Percentiles rank a stretch among this genome's conserved stretches.
Conservation (phyloP, 2,113 vertebrate genomes). For the Rana temporaria region DNA sequence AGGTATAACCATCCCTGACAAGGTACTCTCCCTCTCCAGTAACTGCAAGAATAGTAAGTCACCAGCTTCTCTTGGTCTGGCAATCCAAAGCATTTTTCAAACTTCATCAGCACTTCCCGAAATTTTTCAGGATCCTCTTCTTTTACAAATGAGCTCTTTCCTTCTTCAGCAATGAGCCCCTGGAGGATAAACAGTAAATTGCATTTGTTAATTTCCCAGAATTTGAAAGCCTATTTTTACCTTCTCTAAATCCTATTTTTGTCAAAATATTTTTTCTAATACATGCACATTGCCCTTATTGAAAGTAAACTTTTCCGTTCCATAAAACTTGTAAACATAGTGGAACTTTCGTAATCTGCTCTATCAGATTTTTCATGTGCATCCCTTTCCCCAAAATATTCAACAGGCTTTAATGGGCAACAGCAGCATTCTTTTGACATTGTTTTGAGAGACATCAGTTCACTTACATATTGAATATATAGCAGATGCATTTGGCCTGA, state of each 20-base stretch:
- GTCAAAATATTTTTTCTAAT: not conserved
- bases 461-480: too few species aligned
- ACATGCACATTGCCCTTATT: not conserved
- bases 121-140: constrained; percentile 96
- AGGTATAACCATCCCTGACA: constrained; percentile 99
- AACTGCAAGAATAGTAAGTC: constrained; percentile 97
- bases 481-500: too few species aligned
- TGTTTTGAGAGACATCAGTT: too few species aligned
- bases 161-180: constrained; percentile 97
- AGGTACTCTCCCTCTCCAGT: constrained; percentile 95
- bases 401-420: too few species aligned
- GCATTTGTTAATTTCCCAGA: not conserved
- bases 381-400: too few species aligned
- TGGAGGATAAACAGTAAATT: constrained; percentile 64
- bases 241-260: too few species aligned
- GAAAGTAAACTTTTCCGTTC: not conserved
- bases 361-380: too few species aligned
- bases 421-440: too few species aligned
- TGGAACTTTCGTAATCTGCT: too few species aligned
- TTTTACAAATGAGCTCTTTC: constrained; percentile 82
- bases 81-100: constrained; percentile 93
- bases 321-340: too few species aligned
- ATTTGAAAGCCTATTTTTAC: too few species aligned
- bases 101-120: constrained; percentile 90
- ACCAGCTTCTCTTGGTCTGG: constrained; percentile 92